Evolutionary conservation across 2,797 vertebrate genomes (phyloP), one percentile per base, ranked within the genome.

Genomic region (Silurus lanzhouensis): DNA sequence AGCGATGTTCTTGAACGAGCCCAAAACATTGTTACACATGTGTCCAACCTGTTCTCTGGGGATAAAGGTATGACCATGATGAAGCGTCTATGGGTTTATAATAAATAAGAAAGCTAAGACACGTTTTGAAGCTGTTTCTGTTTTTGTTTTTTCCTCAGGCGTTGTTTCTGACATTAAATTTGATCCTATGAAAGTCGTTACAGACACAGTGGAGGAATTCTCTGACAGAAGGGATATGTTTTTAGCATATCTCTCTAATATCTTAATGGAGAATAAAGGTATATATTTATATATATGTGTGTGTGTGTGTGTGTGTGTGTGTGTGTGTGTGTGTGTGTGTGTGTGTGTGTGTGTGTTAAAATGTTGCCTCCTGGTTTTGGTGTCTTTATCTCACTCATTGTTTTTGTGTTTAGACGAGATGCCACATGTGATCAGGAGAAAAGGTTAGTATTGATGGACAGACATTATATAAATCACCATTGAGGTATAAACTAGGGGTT

Each of bases 231-330:
- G 92, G 85, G 93, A 95, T 66, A 85, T 92, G 87, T 89, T 96
- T 3, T 7, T 94, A 88, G 90, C 90, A 5, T 95, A 94, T 82
- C 92, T 96, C 90, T 93, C 93, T 1, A 92, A 92, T 88, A 90
- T 96, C 90, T 10, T 95, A 48, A 90, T 92, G 90, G 88, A 91
- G 13, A 91, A 93, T 72, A 93, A 93, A 92, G 95, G 95, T 95
- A 87, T 22, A 63, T 9, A n/a, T n/a, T n/a, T 22, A 52, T 52
- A 52, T 52, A 52, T 52, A 52, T 52, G 10, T 1, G 2, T 10
- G 1, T 8, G 9, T 52, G 2, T 52, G 9, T 52, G 9, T 52
- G 9, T 48, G 9, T 48, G 9, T 48, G 9, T 48, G 9, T 48
- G 9, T 48, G 9, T 48, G 9, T 48, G 9, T 48, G 9, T 48